Base-by-base conservation (phyloP, 2,113 vertebrate genomes). In the Aleadryas rufinucha region DNA sequence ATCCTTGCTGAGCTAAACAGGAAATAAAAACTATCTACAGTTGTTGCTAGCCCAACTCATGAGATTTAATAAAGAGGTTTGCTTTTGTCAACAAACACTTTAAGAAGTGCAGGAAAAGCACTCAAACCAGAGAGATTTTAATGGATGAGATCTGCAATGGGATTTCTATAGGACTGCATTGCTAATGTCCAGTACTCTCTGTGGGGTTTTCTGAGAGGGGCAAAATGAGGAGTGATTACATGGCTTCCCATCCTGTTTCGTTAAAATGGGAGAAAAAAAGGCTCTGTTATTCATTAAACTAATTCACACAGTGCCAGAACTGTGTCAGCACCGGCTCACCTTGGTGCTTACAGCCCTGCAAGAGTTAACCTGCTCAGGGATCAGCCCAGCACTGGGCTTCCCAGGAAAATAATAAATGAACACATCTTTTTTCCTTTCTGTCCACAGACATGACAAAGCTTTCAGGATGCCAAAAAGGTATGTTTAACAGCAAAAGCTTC, bases 381-480 rank as follows among this genome's bases (percentile, higher is more conserved):
- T 31, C 77, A 74, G 42, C 54, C 61, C 84, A 72, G 45, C 68
- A 89, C 53, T 53, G 22, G 44, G 26, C 61, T 79, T 76, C 10
- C 2, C 19, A 71, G 37, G 31, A 75, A 90, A 95, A 88, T 33
- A 94, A 90, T 52, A 87, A 86, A 92, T 35, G 7, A 91, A 59
- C 3, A 2, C 37, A 83, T 96, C 68, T 95, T 72, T 80, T 87
- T 61, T 87, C 72, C 56, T 70, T 72, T 64, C 91, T 94, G 92
- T 89, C 95, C 80, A 90, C 97, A 99, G 99, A 97, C 98, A 99
- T 26, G 98, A 98, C 69, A 98, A 98, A 89, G 87, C 98, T 61
- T 98, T 98, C 98, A 98, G 95, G 98, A 98, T 99, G 96, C 98
- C 99, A 81, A 99, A 98, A 98, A 99, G 98, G 99, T 99, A 98